Conservation (phyloP, 2,888 invertebrate species). For the Lepidonotus clava region DNA sequence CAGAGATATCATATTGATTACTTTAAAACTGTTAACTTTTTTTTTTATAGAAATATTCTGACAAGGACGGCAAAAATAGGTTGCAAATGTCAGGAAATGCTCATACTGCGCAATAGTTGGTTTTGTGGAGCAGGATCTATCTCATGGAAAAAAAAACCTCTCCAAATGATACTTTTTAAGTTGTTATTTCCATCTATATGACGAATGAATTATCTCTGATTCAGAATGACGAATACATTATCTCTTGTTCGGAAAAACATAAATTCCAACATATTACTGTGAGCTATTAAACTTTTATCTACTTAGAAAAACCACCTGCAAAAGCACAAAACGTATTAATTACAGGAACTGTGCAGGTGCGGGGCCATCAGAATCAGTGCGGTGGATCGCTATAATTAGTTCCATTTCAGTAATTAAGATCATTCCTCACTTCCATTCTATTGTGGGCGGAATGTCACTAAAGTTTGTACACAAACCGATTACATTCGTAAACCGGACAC, state of each 20-base stretch:
- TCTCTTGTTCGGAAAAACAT: too few species aligned
- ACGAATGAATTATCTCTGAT: not conserved
- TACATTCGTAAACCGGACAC: not conserved
- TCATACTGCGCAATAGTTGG: too few species aligned
- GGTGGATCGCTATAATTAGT: slow-evolving; percentile 12
- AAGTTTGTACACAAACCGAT: not conserved
- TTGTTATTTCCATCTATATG: slow-evolving; percentile 5
- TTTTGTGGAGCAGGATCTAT: too few species aligned
- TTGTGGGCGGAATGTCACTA: not conserved
- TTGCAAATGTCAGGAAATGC: too few species aligned
- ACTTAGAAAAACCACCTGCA: not conserved
- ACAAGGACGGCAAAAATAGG: too few species aligned
- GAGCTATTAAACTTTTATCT: not conserved
- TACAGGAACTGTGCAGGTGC: not conserved
- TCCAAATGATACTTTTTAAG: not conserved
- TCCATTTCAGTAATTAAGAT: slow-evolving; percentile 28
- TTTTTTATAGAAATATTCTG: too few species aligned
- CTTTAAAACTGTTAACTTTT: too few species aligned
- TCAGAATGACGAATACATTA: not conserved
- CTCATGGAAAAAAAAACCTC: not conserved
- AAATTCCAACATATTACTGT: slow-evolving; percentile 3
- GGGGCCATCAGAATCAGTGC: not conserved
- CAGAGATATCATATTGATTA: too few species aligned
- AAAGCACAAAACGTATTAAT: not conserved
- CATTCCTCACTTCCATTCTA: not conserved